A percentile compares a stretch with the other conserved stretches of the same genome.
Conservation (phyloP, 2,888 invertebrate species). For the Himalopsyche anomala region DNA sequence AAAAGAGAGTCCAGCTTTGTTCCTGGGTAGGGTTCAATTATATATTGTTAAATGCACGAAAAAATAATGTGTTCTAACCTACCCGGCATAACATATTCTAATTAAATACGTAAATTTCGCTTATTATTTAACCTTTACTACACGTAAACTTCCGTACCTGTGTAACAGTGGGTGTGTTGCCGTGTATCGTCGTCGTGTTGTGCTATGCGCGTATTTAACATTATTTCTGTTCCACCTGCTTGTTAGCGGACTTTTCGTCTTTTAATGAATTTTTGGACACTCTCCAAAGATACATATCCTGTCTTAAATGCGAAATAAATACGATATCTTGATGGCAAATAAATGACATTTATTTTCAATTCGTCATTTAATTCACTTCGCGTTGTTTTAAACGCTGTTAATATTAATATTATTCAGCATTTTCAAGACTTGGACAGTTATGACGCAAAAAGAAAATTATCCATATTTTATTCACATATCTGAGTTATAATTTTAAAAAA, state of each 20-base stretch:
- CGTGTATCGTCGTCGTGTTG: neutral
- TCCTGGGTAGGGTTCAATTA: no score
- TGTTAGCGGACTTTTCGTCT: neutral
- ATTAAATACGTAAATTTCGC: no score
- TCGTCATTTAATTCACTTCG: neutral
- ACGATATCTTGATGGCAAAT: conserved; percentile 11
- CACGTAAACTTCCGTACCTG: no score
- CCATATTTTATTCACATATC: no score
- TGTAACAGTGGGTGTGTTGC: neutral
- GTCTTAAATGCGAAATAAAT: conserved; percentile 28
- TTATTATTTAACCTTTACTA: no score
- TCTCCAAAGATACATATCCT: conserved; percentile 19
- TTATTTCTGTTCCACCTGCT: neutral
- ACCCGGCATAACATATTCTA: no score
- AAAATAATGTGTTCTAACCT: no score
- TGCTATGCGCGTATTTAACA: neutral
- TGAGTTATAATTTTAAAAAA: no score
- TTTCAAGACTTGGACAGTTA: neutral
- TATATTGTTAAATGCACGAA: no score
- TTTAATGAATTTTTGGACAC: conserved; percentile 34
- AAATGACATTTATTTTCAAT: neutral
- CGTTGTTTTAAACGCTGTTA: neutral
- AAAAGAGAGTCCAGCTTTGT: no score
- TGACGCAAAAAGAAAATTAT: conserved; percentile 2
- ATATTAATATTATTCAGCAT: neutral